phyloP scores from a whole-genome alignment of 2,797 vertebrate species.

The Simalia tracyae region DNA sequence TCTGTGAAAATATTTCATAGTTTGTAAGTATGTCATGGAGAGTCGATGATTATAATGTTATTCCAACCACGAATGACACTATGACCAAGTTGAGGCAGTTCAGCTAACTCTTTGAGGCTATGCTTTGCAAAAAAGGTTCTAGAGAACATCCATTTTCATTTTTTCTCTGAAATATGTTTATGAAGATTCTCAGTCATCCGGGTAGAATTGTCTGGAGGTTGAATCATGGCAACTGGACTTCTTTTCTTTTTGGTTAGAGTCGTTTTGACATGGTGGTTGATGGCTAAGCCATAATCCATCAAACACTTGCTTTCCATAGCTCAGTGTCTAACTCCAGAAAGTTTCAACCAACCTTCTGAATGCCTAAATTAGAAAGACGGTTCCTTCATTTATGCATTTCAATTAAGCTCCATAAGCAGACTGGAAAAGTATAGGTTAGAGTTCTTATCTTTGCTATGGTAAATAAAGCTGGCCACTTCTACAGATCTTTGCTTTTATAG shows the following conservation, averaged over 20 bases:
- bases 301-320: neutral
- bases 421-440: neutral
- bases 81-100: neutral
- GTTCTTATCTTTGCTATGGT: neutral
- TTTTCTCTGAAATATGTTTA: neutral
- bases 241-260: no score
- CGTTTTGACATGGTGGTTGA: neutral
- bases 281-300: neutral
- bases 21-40: neutral
- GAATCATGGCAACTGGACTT: no score
- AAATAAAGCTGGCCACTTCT: neutral
- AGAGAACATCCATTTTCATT: neutral
- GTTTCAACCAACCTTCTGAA: neutral
- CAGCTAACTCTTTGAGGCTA: neutral
- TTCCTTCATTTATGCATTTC: neutral
- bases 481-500: neutral
- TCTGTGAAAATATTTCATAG: neutral
- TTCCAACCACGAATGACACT: neutral
- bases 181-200: no score
- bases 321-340: neutral
- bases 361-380: neutral
- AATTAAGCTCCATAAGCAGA: neutral
- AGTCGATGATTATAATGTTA: neutral
- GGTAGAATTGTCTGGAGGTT: no score
- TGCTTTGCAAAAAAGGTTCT: neutral